A percentile compares a stretch with the other conserved stretches of the same genome.
phyloP scores from a whole-genome alignment of 2,113 vertebrate genomes.

The Spheniscus mendiculus region DNA sequence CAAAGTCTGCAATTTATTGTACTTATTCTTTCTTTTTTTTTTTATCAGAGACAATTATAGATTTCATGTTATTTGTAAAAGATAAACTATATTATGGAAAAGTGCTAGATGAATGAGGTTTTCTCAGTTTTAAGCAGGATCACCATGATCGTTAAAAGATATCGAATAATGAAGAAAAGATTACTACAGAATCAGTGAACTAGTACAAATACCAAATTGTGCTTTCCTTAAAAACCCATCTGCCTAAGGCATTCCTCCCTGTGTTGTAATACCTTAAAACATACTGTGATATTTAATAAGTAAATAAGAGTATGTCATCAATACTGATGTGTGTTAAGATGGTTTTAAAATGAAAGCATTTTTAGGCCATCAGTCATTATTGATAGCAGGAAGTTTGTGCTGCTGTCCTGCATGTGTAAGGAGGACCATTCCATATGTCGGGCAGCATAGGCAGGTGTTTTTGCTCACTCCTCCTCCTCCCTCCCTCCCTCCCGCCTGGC shows the following conservation, averaged over 20 bases:
- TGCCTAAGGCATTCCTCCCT: not conserved
- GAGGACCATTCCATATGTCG: rapidly evolving
- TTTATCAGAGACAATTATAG: not conserved
- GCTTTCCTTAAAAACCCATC: not conserved
- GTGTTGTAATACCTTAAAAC: not conserved
- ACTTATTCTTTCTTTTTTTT: not conserved
- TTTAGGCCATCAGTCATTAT: not conserved
- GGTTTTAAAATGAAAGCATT: not conserved
- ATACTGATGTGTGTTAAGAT: not conserved
- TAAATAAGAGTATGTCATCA: not conserved
- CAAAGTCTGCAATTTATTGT: not conserved
- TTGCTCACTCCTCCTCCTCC: too few relatives aligned
- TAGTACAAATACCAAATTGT: not conserved
- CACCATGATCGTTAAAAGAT: not conserved
- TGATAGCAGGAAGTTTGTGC: not conserved
- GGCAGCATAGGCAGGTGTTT: not conserved
- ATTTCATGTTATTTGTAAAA: not conserved
- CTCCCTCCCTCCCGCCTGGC: too few relatives aligned
- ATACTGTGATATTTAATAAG: not conserved
- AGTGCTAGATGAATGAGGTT: not conserved
- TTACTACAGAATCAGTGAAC: not conserved
- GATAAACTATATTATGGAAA: not conserved
- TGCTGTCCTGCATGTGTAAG: rapidly evolving
- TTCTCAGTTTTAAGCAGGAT: not conserved
- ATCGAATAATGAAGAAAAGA: not conserved